Evolutionary conservation across 2,888 invertebrate genomes (phyloP).

Genomic region (Epicampocera succincta): DNA sequence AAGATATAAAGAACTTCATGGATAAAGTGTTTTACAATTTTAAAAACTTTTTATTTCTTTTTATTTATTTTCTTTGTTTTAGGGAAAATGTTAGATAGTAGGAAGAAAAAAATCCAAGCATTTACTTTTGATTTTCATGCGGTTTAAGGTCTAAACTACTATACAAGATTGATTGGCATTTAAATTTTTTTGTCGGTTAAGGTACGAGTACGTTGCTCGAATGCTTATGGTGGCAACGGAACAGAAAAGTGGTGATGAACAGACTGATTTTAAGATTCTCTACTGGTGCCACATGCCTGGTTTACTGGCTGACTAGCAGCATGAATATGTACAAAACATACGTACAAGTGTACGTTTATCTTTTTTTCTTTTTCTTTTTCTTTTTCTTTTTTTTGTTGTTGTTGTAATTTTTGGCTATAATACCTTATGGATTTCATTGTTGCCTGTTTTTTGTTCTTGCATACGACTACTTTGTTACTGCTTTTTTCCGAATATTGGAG

Average conservation of each 20-base stretch:
- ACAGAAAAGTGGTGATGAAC: conserved; percentile 34
- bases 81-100: conserved; percentile 22
- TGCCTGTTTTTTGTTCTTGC: not conserved
- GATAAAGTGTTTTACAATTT: conserved; percentile 54
- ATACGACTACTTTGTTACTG: conserved; percentile 22
- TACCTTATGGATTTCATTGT: conserved; percentile 62
- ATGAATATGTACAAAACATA: not conserved
- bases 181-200: conserved; percentile 41
- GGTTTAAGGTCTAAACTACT: conserved; percentile 69
- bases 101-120: conserved; percentile 29
- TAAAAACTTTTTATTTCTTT: not conserved
- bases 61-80: conserved; percentile 29
- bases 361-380: too few species aligned
- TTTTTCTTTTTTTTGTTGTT: too few species aligned
- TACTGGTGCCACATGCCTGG: conserved; percentile 49
- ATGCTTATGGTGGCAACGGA: conserved; percentile 54
- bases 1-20: conserved; percentile 28
- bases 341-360: not conserved
- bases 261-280: conserved; percentile 44
- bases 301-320: conserved; percentile 59
- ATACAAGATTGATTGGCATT: conserved; percentile 68
- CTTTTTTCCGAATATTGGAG: conserved; percentile 6
- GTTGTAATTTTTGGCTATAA: conserved; percentile 43
- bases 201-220: conserved; percentile 56
- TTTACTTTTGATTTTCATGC: conserved; percentile 70